Evolutionary conservation across 2,113 vertebrate genomes (phyloP).

Genomic region (Gorsachius goisagi): DNA sequence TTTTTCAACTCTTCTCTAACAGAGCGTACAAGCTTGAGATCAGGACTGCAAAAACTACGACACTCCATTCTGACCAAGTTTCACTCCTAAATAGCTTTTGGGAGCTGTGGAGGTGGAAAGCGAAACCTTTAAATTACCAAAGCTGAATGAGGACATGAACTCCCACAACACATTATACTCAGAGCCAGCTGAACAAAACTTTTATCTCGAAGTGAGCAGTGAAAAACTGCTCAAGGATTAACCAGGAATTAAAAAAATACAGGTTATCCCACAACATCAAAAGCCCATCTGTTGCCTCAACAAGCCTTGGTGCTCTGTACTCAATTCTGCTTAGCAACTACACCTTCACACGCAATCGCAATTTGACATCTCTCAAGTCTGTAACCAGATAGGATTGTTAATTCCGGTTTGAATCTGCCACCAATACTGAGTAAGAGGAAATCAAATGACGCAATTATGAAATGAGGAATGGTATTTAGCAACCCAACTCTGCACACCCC

Average conservation of each 20-base stretch:
- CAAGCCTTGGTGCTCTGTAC: not conserved
- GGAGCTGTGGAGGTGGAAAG: not conserved
- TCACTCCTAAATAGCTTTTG: not conserved
- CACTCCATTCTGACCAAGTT: not conserved
- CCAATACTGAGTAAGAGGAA: not conserved
- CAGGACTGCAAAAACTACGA: not conserved
- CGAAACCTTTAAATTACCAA: not conserved
- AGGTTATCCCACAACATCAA: not conserved
- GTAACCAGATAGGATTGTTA: not conserved
- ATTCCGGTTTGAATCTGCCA: not conserved
- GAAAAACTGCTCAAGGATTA: not conserved
- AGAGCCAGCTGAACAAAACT: not conserved
- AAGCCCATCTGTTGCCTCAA: not conserved
- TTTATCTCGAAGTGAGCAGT: not conserved
- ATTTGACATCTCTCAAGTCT: not conserved
- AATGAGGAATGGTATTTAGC: not conserved
- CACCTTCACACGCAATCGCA: rapidly evolving
- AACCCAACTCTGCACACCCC: not conserved
- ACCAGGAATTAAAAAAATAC: not conserved
- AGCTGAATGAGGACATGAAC: not conserved
- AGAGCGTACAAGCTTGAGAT: not conserved
- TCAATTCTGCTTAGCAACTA: not conserved
- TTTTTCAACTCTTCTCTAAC: not conserved
- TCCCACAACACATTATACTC: not conserved
- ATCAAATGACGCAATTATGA: not conserved